Conservation (phyloP, 2,888 invertebrate genomes). For the Hymenopus coronatus region DNA sequence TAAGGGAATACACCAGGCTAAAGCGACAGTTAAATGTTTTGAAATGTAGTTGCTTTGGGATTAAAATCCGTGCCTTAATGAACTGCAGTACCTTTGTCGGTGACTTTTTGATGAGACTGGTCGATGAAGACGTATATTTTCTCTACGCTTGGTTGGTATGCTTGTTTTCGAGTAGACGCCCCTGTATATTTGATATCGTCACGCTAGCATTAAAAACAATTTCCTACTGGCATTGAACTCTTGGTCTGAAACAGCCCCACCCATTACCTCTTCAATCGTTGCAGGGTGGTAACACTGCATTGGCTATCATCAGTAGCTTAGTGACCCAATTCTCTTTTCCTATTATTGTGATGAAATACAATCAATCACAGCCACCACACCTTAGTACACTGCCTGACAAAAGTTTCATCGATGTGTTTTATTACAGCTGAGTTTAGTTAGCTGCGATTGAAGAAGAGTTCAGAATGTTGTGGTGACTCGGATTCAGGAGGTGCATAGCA, state of each 20-base stretch:
- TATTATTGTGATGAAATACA: neutral
- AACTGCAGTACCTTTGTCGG: no score
- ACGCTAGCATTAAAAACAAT: neutral
- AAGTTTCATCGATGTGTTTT: neutral
- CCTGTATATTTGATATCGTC: neutral
- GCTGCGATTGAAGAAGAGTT: no score
- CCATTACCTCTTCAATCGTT: neutral
- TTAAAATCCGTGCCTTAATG: no score
- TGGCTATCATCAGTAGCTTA: neutral
- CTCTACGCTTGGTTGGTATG: no score
- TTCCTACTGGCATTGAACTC: neutral
- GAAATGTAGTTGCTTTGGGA: no score
- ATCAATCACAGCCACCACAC: neutral
- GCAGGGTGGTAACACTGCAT: neutral
- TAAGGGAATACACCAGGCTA: no score
- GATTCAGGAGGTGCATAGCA: no score
- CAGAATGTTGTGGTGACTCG: no score
- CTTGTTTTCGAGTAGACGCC: neutral
- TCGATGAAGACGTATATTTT: no score
- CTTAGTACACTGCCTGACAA: neutral
- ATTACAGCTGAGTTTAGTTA: no score
- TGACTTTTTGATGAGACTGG: no score
- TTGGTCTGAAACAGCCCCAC: neutral
- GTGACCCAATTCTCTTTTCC: neutral
- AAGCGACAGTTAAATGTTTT: no score